phyloP scores from a whole-genome alignment of 2,888 invertebrate species.

The Plagodis dolabraria region DNA sequence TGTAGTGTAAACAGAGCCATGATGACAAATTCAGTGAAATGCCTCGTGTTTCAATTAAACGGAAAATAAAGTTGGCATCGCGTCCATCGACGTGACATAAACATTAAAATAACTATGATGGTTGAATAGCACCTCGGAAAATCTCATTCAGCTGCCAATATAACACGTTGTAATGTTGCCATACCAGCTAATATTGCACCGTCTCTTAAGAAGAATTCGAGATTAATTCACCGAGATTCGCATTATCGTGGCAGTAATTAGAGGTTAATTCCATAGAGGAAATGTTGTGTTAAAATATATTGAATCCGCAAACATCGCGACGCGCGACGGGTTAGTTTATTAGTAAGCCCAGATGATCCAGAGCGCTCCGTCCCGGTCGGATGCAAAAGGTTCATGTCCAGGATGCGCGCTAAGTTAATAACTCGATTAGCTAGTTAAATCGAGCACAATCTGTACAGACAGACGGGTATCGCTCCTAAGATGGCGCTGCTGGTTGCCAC shows the following conservation, averaged over 20 bases:
- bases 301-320: too few relatives aligned
- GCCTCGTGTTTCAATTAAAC: slow-evolving; percentile 72
- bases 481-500: slow-evolving; percentile 58
- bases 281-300: too few relatives aligned
- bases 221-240: too few relatives aligned
- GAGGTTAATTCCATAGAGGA: too few relatives aligned
- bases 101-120: slow-evolving; percentile 70
- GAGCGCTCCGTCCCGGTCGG: slow-evolving; percentile 29
- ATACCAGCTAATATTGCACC: neutral
- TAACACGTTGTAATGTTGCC: slow-evolving; percentile 7
- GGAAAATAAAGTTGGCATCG: slow-evolving; percentile 72
- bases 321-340: neutral
- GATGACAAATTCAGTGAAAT: slow-evolving; percentile 68
- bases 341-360: slow-evolving; percentile 6
- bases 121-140: slow-evolving; percentile 56
- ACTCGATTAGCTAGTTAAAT: slow-evolving; percentile 53
- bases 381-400: slow-evolving; percentile 32
- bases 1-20: slow-evolving; percentile 60
- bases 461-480: slow-evolving; percentile 56
- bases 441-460: slow-evolving; percentile 49
- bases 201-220: too few relatives aligned
- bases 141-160: slow-evolving; percentile 65
- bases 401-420: slow-evolving; percentile 44
- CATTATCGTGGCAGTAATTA: too few relatives aligned
- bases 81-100: slow-evolving; percentile 64